Evolutionary conservation across 2,113 vertebrate genomes (phyloP).

Genomic region (Dipodomys merriami): DNA sequence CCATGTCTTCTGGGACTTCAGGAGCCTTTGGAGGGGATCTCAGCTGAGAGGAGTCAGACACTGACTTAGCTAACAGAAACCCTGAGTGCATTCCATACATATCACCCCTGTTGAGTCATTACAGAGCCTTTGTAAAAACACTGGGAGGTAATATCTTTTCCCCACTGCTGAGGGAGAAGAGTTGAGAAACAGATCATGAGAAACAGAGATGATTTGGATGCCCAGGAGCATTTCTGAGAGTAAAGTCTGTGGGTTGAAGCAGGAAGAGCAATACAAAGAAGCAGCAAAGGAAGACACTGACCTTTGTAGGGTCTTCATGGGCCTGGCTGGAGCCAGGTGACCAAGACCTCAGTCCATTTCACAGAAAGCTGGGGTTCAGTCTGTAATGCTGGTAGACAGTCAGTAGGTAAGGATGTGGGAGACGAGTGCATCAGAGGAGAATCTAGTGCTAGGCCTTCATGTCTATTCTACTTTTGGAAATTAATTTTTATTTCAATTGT

Average conservation of each 20-base stretch:
- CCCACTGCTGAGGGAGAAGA: not conserved
- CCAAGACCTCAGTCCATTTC: not conserved
- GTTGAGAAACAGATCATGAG: not conserved
- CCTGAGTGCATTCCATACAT: not conserved
- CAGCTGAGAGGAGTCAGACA: not conserved
- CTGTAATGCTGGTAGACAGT: not conserved
- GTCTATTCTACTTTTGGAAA: not conserved
- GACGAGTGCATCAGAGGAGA: too few relatives aligned
- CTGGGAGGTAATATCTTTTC: not conserved
- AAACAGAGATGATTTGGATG: not conserved
- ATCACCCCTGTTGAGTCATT: not conserved
- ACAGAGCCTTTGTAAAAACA: not conserved
- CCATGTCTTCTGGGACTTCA: not conserved
- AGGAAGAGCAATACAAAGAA: not conserved
- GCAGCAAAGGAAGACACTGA: not conserved
- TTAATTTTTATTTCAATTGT: not conserved
- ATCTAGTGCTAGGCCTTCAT: not conserved
- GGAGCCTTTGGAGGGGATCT: not conserved
- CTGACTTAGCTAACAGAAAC: not conserved
- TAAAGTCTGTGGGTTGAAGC: not conserved
- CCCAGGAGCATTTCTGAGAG: not conserved
- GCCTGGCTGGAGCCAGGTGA: not conserved
- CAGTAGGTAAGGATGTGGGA: not conserved
- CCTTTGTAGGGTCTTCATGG: not conserved
- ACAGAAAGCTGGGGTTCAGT: not conserved